Evolutionary conservation across 2,113 vertebrate species (phyloP).

Genomic region (Actenoides hombroni): DNA sequence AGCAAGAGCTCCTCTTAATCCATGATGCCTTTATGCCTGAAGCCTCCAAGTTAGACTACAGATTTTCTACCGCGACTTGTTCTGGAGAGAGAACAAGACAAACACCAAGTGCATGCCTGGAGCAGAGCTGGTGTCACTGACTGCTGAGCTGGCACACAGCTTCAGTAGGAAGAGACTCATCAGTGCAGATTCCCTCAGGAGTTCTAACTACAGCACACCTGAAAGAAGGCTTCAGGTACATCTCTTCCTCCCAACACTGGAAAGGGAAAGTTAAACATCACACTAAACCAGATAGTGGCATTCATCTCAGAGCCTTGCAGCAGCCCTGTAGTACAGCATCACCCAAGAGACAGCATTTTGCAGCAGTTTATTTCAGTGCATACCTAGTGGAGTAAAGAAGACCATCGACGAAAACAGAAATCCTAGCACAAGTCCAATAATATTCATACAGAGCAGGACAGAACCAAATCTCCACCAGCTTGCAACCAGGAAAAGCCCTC

Average conservation of each 20-base stretch:
- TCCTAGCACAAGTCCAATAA: conserved; percentile 86
- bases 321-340: neutral
- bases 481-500: conserved; percentile 83
- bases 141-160: neutral
- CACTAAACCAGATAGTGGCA: neutral
- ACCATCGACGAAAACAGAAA: conserved; percentile 78
- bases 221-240: neutral
- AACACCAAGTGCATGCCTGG: neutral
- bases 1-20: neutral
- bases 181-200: neutral
- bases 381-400: conserved; percentile 92
- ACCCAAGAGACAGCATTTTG: neutral
- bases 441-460: conserved; percentile 78
- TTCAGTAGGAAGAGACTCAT: neutral
- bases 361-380: neutral
- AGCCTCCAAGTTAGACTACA: neutral
- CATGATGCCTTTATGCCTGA: neutral
- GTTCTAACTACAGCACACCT: neutral
- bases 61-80: neutral
- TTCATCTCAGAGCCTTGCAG: neutral
- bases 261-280: neutral
- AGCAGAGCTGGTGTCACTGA: neutral
- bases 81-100: neutral
- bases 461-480: conserved; percentile 92
- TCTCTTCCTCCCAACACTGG: neutral